Base-by-base conservation (phyloP, 2,888 invertebrate genomes). In the Sinhomidia bicolor region DNA sequence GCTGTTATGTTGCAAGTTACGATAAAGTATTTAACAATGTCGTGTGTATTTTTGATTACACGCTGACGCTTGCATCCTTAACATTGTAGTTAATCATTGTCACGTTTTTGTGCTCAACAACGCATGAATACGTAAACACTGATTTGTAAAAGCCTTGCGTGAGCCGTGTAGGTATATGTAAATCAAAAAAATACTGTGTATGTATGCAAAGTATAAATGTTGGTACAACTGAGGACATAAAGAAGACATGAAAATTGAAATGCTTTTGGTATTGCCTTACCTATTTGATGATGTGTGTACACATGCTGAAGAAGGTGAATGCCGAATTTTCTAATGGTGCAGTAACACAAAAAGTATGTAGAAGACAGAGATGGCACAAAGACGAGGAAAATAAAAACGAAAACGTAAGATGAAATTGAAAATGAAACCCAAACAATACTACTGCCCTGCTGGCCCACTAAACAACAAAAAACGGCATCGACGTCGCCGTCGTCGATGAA, bases 1-100 rank as follows among this genome's bases (percentile, higher is more conserved):
- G 98, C 44, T 62, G 29, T 10, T n/a, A 32, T 29, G 62, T 23
- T 47, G 54, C 54, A 54, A 36, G 36, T 36, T n/a, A n/a, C 47
- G 47, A 47, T 5, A 36, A 36, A 36, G 54, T 60, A 17, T 7
- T 20, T 7, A 20, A 71, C 36, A 17, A 36, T 14, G 1, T 36
- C 9, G 2, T 65, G 36, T 36, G 20, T 26, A 3, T 23, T 12
- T 10, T n/a, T 71, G 68, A 71, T 71, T 71, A 44, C 71, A 71
- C 71, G 12, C 44, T 71, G 44, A 71, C 71, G 12, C 44, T 71
- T 44, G 71, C 71, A 71, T 44, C 71, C 23, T 26, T 71, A 7
- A 71, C 44, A n/a, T 54, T 78, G 76, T 54, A 78, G n/a, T 51
- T 84, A 57, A 74, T 74, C 60, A 54, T 57, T 84, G 84, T 84